phyloP scores from a whole-genome alignment of 2,113 vertebrate species.

The Nettapus auritus region DNA sequence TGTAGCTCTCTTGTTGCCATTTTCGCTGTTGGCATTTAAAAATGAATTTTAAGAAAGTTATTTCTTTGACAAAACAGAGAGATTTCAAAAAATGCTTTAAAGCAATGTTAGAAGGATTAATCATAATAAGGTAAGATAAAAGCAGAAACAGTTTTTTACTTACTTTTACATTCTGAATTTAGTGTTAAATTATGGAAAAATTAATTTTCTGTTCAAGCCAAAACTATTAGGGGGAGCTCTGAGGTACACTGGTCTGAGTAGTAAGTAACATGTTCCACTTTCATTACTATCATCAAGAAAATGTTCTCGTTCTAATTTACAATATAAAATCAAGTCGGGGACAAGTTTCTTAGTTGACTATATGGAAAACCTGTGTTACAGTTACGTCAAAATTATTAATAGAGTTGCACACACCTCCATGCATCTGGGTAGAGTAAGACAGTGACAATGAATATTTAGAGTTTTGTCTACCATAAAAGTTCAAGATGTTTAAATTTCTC shows the following conservation, averaged over 20 bases:
- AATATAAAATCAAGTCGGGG: background rate
- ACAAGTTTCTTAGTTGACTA: background rate
- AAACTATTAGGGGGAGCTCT: background rate
- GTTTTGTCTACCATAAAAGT: slow-evolving; percentile 34
- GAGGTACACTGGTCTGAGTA: background rate
- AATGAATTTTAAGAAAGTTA: background rate
- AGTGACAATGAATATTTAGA: slow-evolving; percentile 38
- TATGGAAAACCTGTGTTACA: background rate
- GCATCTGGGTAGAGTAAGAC: background rate
- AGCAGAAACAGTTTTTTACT: background rate
- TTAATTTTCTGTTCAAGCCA: background rate
- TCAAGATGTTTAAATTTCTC: slow-evolving; percentile 16
- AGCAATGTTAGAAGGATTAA: background rate
- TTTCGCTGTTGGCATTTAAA: background rate
- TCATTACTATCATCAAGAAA: background rate
- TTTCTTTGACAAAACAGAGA: background rate
- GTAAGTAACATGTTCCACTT: background rate
- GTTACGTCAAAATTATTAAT: slow-evolving; percentile 42
- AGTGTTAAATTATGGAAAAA: background rate
- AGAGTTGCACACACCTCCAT: background rate
- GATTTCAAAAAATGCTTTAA: background rate
- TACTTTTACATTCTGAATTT: background rate
- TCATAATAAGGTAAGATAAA: background rate
- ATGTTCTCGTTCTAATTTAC: background rate
- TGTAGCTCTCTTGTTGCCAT: background rate